A percentile compares a stretch with the other conserved stretches of the same genome.
These are phyloP conservation scores for Junonia oenone DNA, from an alignment of 2,888 invertebrate genomes.

Conservation along the genomic window DNA sequence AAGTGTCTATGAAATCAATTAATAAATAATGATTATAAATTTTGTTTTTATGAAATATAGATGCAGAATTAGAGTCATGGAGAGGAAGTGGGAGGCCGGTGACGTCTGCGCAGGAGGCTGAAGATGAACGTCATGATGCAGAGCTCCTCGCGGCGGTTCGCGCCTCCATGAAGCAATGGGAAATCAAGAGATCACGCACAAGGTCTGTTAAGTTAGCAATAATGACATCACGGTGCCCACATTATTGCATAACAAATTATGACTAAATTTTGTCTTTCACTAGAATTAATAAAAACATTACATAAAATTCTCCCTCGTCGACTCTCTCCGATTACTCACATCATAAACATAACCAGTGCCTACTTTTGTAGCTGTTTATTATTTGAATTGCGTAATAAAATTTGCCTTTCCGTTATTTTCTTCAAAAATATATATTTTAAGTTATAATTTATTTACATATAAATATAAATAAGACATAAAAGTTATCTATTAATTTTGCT, in stretches of 20 bases:
- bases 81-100: slow-evolving; percentile 72
- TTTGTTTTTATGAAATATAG: slow-evolving; percentile 34
- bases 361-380: background rate
- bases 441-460: too few relatives aligned
- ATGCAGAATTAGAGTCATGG: slow-evolving; percentile 71
- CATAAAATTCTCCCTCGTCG: background rate
- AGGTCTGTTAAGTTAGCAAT: slow-evolving; percentile 54
- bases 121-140: slow-evolving; percentile 85
- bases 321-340: background rate
- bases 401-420: background rate
- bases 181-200: slow-evolving; percentile 74
- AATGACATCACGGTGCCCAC: too few relatives aligned
- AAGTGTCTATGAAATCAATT: too few relatives aligned
- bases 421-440: too few relatives aligned
- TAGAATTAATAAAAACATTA: background rate
- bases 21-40: background rate
- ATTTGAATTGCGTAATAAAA: background rate
- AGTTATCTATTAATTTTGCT: too few relatives aligned
- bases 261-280: background rate
- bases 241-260: background rate
- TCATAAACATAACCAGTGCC: background rate
- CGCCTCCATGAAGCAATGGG: slow-evolving; percentile 86
- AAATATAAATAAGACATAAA: too few relatives aligned
- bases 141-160: slow-evolving; percentile 86
- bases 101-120: slow-evolving; percentile 81